Conservation (phyloP, 2,797 vertebrate genomes). For the Arnoldichthys spilopterus region DNA sequence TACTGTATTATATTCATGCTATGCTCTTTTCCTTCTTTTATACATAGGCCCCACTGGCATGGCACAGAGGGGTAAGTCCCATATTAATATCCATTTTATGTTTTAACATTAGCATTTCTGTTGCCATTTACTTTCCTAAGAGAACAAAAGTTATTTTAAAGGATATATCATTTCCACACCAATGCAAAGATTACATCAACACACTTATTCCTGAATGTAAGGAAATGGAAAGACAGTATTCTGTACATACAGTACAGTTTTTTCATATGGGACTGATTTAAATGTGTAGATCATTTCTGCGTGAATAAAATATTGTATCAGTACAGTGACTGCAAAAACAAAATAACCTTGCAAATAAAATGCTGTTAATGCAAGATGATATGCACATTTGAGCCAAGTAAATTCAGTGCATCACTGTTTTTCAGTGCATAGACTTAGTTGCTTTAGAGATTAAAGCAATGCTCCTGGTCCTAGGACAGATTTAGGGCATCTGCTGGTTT, state of each 20-base stretch:
- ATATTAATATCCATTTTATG: background rate
- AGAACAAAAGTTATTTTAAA: background rate
- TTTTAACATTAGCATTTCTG: background rate
- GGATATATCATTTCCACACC: too few species aligned
- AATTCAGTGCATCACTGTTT: background rate
- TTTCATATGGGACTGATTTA: too few species aligned
- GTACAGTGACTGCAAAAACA: too few species aligned
- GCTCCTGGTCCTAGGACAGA: background rate
- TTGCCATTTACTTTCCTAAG: background rate
- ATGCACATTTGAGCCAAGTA: background rate
- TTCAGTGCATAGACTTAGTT: background rate
- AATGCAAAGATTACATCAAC: background rate
- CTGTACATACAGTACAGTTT: too few species aligned
- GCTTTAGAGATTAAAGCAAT: background rate
- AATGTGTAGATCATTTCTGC: too few species aligned
- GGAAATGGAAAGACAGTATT: background rate
- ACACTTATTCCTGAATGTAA: background rate
- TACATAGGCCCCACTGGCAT: conserved; percentile 9
- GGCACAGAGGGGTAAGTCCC: conserved; percentile 39
- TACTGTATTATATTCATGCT: background rate
- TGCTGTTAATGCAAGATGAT: too few species aligned
- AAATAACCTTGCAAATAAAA: too few species aligned
- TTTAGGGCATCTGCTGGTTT: background rate
- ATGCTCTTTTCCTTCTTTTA: background rate
- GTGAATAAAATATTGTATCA: too few species aligned